Evolutionary conservation across 2,113 vertebrate species (phyloP), one percentile per base, ranked within the genome.

Genomic region (Opisthocomus hoazin): DNA sequence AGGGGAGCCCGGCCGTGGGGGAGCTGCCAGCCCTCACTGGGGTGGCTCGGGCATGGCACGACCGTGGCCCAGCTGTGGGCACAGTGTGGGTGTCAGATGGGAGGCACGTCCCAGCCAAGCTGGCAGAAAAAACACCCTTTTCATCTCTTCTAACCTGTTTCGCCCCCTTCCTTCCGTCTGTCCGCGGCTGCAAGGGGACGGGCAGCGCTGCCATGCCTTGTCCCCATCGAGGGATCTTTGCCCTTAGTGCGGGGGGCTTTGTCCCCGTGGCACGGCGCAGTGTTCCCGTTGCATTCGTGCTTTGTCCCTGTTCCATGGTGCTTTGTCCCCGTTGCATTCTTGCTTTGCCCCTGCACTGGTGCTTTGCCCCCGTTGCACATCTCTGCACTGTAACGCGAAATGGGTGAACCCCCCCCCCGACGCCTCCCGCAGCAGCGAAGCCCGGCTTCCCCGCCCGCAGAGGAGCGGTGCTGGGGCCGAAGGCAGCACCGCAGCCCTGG

Each of bases 381-480:
- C 84, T 18, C 37, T 37, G 39, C 43, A 3, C 54, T 2, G 9
- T 39, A 11, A 39, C 24, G 37, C 23, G 14, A 39, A 34, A 18
- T 0, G 1, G 15, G 58, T 30, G 58, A n/a, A 37, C 21, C 22
- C 9, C 6, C 9, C 6, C 2, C 45, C 48, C 54, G 36, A 1
- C 1, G 12, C 34, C 3, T 4, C 18, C 30, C 3, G 0, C 36
- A 13, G 63, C 84, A 34, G 75, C 64, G 11, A 29, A 41, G 19
- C 45, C 27, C 3, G 0, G 34, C 30, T 3, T 23, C 43, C 29
- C 63, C 48, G 12, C 39, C 39, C 3, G 0, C 32, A 15, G 46
- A 63, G 76, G 24, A 57, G 45, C 3, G 2, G 24, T 15, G 41
- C 48, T 1, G 3, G 19, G 45, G 51, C 68, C 4, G 0, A 15